Evolutionary conservation across 1,140 invertebrate species (phyloP), one percentile per base, ranked within the genome.

Genomic region (Rhagoletis zephyria): DNA sequence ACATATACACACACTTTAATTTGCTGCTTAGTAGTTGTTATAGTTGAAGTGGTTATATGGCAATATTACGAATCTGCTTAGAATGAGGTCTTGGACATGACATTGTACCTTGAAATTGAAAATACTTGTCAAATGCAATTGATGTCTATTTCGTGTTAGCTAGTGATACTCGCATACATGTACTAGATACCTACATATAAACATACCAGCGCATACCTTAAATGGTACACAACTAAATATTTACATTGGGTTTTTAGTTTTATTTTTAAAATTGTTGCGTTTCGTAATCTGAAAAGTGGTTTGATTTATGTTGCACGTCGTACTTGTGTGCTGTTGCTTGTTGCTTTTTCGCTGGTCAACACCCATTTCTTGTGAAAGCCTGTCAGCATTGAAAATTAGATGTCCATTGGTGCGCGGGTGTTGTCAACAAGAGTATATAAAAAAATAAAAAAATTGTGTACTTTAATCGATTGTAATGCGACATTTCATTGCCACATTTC

Each of bases 71-170:
- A 56, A 59, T 81, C 74, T 81, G 74, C 48, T 81, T 81, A 81
- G 48, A 81, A 81, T 81, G 45, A 81, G 74, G 74, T 81, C 74
- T 81, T n/a, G 74, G 74, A 81, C 74, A 81, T 81, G 74, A 81
- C 74, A 81, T 81, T 81, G 74, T 81, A 81, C 74, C 74, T 81
- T 81, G 74, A 81, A 81, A 81, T 81, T 81, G 74, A 81, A 81
- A 81, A 56, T 48, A 42, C 70, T 77, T 77, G 70, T 77, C 70
- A 77, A 77, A 48, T 51, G 70, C 4, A 77, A 77, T 77, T 77
- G 70, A 77, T 77, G 70, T 77, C 48, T 77, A 45, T 51, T 77
- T 77, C 70, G 70, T 77, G 70, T 77, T 77, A 5, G 40, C 45
- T n/a, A 77, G 51, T n/a, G 70, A 77, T 48, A 77, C 70, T n/a